Evolutionary conservation across 2,888 invertebrate genomes (phyloP).

Genomic region (Polydrusus cervinus): DNA sequence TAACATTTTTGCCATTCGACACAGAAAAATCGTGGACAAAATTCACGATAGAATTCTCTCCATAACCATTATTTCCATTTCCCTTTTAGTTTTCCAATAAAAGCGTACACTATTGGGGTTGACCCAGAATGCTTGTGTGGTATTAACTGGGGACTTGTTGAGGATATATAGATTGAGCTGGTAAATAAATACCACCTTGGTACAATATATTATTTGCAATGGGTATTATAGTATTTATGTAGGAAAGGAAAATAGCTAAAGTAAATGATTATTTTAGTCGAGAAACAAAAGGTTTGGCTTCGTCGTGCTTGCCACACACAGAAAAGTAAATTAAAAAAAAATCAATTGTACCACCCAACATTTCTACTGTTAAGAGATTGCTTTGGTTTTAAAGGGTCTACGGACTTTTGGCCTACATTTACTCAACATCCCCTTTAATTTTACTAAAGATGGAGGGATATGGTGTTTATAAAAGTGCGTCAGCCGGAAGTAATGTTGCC

Average conservation of each 20-base stretch:
- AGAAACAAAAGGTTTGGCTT: not conserved
- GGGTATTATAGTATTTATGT: not conserved
- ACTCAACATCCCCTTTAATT: not conserved
- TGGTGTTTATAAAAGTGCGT: not conserved
- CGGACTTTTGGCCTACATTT: too few species aligned
- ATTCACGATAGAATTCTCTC: not conserved
- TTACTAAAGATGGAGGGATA: not conserved
- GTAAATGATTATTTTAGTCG: not conserved
- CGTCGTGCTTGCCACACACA: too few species aligned
- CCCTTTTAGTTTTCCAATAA: slow-evolving; percentile 20
- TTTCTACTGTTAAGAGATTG: too few species aligned
- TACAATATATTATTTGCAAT: not conserved
- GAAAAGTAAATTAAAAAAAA: too few species aligned
- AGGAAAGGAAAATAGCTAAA: too few species aligned
- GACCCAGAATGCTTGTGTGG: slow-evolving; percentile 25
- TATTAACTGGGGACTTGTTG: slow-evolving; percentile 19
- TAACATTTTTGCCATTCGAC: too few species aligned
- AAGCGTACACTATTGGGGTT: slow-evolving; percentile 17
- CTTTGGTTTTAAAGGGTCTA: too few species aligned
- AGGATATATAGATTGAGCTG: slow-evolving; percentile 5
- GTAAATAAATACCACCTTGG: slow-evolving; percentile 3
- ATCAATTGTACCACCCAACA: too few species aligned
- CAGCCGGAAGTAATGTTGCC: not conserved
- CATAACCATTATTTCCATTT: slow-evolving; percentile 13
- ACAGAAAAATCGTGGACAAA: not conserved